These are phyloP conservation scores for Micrastur ruficollis DNA, from an alignment of 2,797 vertebrate genomes.

Conservation along the genomic window DNA sequence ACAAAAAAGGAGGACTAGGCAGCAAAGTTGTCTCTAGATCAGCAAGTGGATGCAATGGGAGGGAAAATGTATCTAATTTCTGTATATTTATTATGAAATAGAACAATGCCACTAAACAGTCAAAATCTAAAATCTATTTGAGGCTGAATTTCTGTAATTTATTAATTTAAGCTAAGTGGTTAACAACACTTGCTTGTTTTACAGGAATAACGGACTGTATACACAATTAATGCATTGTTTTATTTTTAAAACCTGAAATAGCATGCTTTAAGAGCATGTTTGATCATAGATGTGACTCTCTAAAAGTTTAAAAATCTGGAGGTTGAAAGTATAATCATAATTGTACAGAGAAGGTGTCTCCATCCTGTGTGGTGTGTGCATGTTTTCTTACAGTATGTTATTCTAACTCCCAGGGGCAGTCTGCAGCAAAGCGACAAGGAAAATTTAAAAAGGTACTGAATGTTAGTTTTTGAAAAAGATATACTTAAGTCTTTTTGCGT, in stretches of 20 bases:
- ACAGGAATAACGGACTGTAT: slow-evolving; percentile 20
- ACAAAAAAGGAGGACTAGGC: neutral
- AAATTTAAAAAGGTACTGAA: slow-evolving; percentile 99
- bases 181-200: slow-evolving; percentile 55
- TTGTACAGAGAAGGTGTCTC: slow-evolving; percentile 70
- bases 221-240: neutral
- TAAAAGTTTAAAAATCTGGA: slow-evolving; percentile 15
- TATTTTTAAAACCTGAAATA: slow-evolving; percentile 25
- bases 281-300: slow-evolving; percentile 39
- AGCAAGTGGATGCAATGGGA: neutral
- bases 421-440: slow-evolving; percentile 99
- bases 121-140: neutral
- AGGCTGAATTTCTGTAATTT: slow-evolving; percentile 32
- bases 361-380: slow-evolving; percentile 85
- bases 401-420: slow-evolving; percentile 99
- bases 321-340: slow-evolving; percentile 26
- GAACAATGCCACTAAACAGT: neutral
- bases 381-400: slow-evolving; percentile 98
- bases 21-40: slow-evolving; percentile 1
- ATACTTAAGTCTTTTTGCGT: slow-evolving; percentile 73
- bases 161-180: slow-evolving; percentile 32
- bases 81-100: neutral
- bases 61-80: neutral
- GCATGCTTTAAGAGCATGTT: slow-evolving; percentile 64
- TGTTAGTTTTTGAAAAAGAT: slow-evolving; percentile 84